Evolutionary conservation across 2,888 invertebrate genomes (phyloP).

Genomic region (Synergus laeviventris): DNA sequence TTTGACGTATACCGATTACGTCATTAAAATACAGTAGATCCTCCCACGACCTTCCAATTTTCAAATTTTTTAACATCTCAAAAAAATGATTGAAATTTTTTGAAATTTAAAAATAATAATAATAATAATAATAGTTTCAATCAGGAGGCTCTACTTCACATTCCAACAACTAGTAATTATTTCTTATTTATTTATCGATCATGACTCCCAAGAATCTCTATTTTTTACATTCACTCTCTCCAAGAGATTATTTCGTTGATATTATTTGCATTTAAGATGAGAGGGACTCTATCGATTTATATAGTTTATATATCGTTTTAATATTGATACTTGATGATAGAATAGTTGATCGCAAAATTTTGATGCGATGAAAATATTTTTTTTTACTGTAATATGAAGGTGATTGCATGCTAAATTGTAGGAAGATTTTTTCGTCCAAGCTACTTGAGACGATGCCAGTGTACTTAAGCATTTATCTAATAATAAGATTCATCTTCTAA

Average conservation of each 20-base stretch:
- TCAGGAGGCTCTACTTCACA: not conserved
- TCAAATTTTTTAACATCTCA: not conserved
- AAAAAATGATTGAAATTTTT: not conserved
- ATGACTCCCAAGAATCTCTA: not conserved
- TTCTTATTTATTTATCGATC: constrained; percentile 4
- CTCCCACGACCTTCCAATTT: not conserved
- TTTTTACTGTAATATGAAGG: not conserved
- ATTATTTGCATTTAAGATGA: constrained; percentile 1
- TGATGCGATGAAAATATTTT: not conserved
- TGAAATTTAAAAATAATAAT: no score
- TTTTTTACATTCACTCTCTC: constrained; percentile 9
- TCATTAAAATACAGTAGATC: not conserved
- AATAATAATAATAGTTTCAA: not conserved
- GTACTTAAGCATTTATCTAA: constrained; percentile 19
- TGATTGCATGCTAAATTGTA: not conserved
- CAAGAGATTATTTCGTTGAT: constrained; percentile 3
- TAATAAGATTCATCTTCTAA: no score
- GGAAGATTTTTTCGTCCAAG: not conserved
- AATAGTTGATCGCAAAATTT: not conserved
- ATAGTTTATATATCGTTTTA: constrained; percentile 13
- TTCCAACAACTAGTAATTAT: not conserved
- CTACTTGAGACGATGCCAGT: constrained; percentile 3
- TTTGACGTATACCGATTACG: not conserved
- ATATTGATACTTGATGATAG: not conserved
- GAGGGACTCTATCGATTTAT: not conserved